Conservation (phyloP, 2,797 vertebrate genomes). For the Gymnothorax javanicus region DNA sequence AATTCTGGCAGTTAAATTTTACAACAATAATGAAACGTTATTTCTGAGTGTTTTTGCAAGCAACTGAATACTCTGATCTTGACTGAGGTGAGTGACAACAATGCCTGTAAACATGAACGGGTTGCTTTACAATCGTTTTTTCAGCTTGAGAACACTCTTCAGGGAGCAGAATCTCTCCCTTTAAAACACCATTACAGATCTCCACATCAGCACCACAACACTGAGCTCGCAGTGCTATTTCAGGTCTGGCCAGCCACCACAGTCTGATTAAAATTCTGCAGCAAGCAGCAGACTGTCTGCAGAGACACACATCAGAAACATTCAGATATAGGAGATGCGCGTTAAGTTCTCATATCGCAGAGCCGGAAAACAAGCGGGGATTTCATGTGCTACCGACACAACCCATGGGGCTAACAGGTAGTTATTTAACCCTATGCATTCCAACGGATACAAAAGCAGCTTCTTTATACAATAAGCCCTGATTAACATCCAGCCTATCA, state of each 20-base stretch:
- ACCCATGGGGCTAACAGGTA: background rate
- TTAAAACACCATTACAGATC: background rate
- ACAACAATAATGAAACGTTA: no score
- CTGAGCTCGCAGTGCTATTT: slow-evolving; percentile 21
- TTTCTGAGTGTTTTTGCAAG: no score
- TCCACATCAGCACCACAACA: background rate
- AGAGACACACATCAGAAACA: background rate
- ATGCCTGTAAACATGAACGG: background rate
- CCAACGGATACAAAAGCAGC: slow-evolving; percentile 7
- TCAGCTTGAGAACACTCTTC: background rate
- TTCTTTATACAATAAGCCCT: background rate
- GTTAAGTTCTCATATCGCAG: background rate
- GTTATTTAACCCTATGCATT: background rate
- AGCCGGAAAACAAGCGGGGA: background rate
- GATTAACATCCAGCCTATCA: background rate
- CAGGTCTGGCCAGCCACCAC: slow-evolving; percentile 21
- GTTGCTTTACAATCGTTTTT: background rate
- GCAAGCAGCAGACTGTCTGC: slow-evolving; percentile 7
- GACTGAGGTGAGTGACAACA: no score
- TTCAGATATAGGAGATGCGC: background rate
- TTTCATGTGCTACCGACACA: background rate
- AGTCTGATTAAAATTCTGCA: slow-evolving; percentile 26
- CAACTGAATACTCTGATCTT: no score
- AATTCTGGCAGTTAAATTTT: no score
- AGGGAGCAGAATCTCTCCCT: background rate